Conservation (phyloP, 1,140 invertebrate species). For the Hycleus cichorii region DNA sequence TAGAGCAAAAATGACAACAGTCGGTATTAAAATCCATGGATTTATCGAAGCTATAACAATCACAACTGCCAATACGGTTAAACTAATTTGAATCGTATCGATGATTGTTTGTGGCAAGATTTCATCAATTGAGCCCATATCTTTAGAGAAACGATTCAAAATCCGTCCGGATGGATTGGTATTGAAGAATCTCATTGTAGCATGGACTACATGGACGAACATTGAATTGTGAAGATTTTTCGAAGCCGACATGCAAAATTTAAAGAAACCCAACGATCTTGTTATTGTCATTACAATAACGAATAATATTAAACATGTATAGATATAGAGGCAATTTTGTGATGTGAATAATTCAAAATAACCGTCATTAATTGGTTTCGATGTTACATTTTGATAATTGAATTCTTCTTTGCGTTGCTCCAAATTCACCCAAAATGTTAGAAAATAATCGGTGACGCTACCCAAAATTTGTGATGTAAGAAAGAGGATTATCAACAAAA, state of each 20-base stretch:
- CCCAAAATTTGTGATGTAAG: constrained; percentile 51
- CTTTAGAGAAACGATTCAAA: constrained; percentile 65
- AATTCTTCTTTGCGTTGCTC: background rate
- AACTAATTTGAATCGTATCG: constrained; percentile 55
- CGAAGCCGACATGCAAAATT: constrained; percentile 60
- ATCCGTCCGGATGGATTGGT: constrained; percentile 71
- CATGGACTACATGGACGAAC: constrained; percentile 69
- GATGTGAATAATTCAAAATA: constrained; percentile 17
- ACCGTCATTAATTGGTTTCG: background rate
- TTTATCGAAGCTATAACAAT: constrained; percentile 65
- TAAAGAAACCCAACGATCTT: constrained; percentile 64
- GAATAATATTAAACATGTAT: constrained; percentile 39
- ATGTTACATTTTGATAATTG: background rate
- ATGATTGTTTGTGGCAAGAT: constrained; percentile 63
- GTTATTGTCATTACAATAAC: constrained; percentile 49
- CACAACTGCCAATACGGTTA: constrained; percentile 48
- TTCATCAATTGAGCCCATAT: constrained; percentile 75
- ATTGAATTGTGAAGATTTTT: constrained; percentile 65
- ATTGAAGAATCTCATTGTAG: constrained; percentile 83
- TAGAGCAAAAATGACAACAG: constrained; percentile 45
- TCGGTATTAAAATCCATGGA: constrained; percentile 60
- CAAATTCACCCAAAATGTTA: constrained; percentile 50
- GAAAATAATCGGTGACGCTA: constrained; percentile 57
- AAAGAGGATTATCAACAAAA: constrained; percentile 46
- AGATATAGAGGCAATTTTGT: constrained; percentile 33